phyloP scores from a whole-genome alignment of 1,140 invertebrate species.

The Lepidurus arcticus region DNA sequence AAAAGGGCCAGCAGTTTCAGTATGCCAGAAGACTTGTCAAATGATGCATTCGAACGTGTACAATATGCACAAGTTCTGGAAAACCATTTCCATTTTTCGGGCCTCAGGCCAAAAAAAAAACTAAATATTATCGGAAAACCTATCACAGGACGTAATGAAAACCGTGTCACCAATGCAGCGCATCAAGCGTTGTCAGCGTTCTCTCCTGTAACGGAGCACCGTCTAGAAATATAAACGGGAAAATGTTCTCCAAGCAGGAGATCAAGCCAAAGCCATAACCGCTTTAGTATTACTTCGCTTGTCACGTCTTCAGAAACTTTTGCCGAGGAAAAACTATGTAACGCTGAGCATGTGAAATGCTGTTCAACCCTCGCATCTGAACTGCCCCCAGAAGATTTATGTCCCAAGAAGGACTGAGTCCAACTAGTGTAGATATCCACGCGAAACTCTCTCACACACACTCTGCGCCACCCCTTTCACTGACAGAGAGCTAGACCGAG shows the following conservation, averaged over 20 bases:
- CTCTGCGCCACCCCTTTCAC: not conserved
- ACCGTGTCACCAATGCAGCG: not conserved
- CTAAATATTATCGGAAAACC: not conserved
- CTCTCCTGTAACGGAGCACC: not conserved
- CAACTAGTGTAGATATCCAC: not conserved
- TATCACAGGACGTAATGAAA: not conserved
- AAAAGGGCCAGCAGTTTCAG: too few species aligned
- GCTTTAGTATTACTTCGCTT: constrained; percentile 15
- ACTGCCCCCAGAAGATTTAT: constrained; percentile 18
- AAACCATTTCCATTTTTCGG: too few species aligned
- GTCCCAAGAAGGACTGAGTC: not conserved
- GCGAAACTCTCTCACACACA: not conserved
- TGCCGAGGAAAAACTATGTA: constrained; percentile 5
- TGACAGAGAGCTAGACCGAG: not conserved
- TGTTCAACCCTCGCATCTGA: constrained; percentile 1
- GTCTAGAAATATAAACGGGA: not conserved
- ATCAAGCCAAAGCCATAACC: constrained; percentile 14
- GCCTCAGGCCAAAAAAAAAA: not conserved
- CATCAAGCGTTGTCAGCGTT: constrained; percentile 18
- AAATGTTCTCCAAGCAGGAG: constrained; percentile 12
- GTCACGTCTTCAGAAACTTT: constrained; percentile 6
- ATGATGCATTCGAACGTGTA: too few species aligned
- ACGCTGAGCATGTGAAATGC: constrained; percentile 16
- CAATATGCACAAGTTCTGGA: too few species aligned
- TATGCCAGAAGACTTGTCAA: too few species aligned